Base-by-base conservation (phyloP, 2,888 invertebrate genomes). In the Ganaspis brasiliensis region DNA sequence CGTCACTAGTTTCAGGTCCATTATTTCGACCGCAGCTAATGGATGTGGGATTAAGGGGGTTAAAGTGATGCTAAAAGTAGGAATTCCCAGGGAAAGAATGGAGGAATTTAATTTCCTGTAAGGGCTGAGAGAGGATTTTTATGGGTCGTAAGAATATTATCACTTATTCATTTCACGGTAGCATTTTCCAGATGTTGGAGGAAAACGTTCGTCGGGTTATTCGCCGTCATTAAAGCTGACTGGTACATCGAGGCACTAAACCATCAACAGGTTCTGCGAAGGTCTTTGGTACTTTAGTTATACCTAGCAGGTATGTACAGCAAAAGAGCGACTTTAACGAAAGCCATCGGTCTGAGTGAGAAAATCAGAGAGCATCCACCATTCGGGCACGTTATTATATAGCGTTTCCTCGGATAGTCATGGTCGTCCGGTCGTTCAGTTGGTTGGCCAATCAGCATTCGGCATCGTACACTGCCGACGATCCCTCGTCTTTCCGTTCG, bases 211-310 rank as follows among this genome's bases (percentile, higher is more conserved):
- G 9, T 9, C 40, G 40, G n/a, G 24, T 67, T 45, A 67, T 67
- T 67, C 67, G 21, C 45, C n/a, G 67, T 37, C 63, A 63, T 63
- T 63, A 63, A 63, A 40, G 57, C 14, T n/a, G 35, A 19, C 61
- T 61, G 61, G 61, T 61, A 37, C 80, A 80, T 79, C 79, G 76
- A 77, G 79, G 77, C 79, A 82, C 80, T 79, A 79, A 82, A 80
- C 81, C 80, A 82, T 84, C 83, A 84, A 84, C 82, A 85, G 79
- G 81, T 84, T 85, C 84, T 82, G 61, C 80, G 83, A 82, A 84
- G 83, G 82, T 79, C 78, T 78, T 72, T 35, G 74, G 79, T 74
- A 40, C 37, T 49, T 56, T 31, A 70, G 61, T 79, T 57, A 26
- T 57, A 57, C 57, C 14, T 57, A 26, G 26, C 26, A 26, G 72